Base-by-base conservation (phyloP, 2,797 vertebrate genomes). In the Coluber constrictor region DNA sequence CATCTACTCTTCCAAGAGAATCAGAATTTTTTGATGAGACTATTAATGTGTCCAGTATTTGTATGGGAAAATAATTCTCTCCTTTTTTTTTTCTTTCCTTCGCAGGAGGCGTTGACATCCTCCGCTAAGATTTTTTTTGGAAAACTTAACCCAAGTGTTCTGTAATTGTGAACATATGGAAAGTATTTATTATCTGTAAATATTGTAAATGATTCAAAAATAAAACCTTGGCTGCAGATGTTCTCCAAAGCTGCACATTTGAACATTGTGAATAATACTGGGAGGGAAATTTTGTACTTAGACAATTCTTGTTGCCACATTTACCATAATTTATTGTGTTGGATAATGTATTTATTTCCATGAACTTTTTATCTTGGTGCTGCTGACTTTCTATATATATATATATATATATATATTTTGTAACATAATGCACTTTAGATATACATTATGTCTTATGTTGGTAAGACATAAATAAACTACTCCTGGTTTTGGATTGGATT, bases 181-280 rank as follows among this genome's bases (percentile, higher is more conserved):
- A 98, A 98, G 98, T 99, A 99, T 99, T 99, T 99, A 99, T 99
- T 99, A 96, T 98, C 96, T 99, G 99, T 99, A 99, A 98, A 99
- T 99, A 99, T 97, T 99, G 98, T 98, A 98, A 98, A 98, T 98
- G 97, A 97, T 96, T 97, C 97, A 97, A 97, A 97, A 98, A 98
- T 98, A 97, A 98, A 97, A 96, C 93, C 92, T 95, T 86, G 4
- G 94, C 95, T 93, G 94, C 94, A 92, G 54, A 96, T 94, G 94
- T 97, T 97, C 97, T 97, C 96, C 95, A 95, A 97, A 98, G 97
- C 97, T 98, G 96, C 97, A 98, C 97, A 97, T 97, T 96, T 95
- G 97, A 94, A 97, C 96, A 96, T 98, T 98, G 97, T 98, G 96
- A 98, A 97, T 96, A 98, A 97, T 96, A 97, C 96, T 92, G 87